These are phyloP conservation scores for Arnoldichthys spilopterus DNA, from an alignment of 2,797 vertebrate species.

Conservation along the genomic window DNA sequence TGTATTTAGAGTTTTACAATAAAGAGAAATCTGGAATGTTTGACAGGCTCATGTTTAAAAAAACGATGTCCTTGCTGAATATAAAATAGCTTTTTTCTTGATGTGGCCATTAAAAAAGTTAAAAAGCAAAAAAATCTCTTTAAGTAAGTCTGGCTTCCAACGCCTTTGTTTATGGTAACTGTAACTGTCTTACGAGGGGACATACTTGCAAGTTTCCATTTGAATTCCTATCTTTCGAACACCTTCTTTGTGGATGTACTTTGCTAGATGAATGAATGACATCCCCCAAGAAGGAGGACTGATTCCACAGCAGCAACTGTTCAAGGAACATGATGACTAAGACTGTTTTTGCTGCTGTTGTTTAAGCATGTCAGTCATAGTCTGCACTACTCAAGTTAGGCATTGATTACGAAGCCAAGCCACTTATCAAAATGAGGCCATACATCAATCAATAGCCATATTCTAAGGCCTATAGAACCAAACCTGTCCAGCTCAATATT, in stretches of 20 bases:
- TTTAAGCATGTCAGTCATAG: neutral
- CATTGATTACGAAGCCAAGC: slow-evolving; percentile 19
- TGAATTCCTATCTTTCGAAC: neutral
- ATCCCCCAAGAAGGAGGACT: neutral
- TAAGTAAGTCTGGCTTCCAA: neutral
- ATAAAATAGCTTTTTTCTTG: too few relatives aligned
- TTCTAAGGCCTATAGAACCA: slow-evolving; percentile 15
- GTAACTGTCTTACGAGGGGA: neutral
- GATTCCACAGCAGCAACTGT: neutral
- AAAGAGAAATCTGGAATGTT: too few relatives aligned
- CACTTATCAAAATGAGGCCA: slow-evolving; percentile 49
- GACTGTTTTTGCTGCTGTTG: neutral
- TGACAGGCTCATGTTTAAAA: too few relatives aligned
- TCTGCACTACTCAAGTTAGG: slow-evolving; percentile 1
- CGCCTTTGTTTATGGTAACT: neutral
- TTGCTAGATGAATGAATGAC: neutral
- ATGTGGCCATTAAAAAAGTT: too few relatives aligned
- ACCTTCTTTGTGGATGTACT: neutral
- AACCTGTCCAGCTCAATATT: neutral
- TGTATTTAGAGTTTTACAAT: too few relatives aligned
- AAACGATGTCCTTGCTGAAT: too few relatives aligned
- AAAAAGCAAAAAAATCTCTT: slow-evolving; percentile 6
- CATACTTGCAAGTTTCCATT: neutral
- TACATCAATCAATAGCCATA: slow-evolving; percentile 49
- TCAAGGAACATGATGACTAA: neutral